These are phyloP conservation scores for Eulemur rubriventer DNA, from an alignment of 2,797 vertebrate genomes.

Conservation along the genomic window DNA sequence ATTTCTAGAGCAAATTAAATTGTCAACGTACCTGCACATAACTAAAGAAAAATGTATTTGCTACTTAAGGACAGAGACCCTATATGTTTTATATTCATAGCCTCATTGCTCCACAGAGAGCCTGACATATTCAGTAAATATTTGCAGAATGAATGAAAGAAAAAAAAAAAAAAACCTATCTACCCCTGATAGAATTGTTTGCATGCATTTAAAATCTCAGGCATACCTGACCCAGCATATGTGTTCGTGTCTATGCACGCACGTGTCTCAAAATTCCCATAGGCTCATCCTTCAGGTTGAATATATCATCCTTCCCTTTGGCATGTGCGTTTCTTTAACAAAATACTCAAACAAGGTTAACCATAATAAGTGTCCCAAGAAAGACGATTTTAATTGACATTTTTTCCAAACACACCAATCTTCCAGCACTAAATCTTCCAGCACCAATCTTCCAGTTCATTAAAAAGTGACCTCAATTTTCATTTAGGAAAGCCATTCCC, in stretches of 20 bases:
- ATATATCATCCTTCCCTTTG: slow-evolving; percentile 7
- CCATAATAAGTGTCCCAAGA: slow-evolving; percentile 20
- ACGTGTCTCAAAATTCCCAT: slow-evolving; percentile 5
- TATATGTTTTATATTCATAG: not conserved
- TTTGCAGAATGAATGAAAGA: slow-evolving; percentile 4
- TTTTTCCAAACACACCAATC: slow-evolving; percentile 20
- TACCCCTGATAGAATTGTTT: not conserved
- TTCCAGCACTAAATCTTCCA: not conserved
- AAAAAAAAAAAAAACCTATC: not conserved
- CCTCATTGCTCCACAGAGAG: not conserved
- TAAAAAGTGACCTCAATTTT: slow-evolving; percentile 60
- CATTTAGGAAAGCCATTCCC: slow-evolving; percentile 14
- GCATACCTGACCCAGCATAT: not conserved
- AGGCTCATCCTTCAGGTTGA: not conserved
- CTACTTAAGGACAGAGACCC: not conserved
- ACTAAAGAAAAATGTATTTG: slow-evolving; percentile 40
- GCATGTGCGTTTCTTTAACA: not conserved
- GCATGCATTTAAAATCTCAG: slow-evolving; percentile 8
- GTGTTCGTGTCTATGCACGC: not conserved
- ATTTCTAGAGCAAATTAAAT: slow-evolving; percentile 29
- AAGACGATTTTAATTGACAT: slow-evolving; percentile 66
- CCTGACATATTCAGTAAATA: not conserved
- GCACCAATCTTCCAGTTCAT: not conserved
- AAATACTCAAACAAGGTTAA: slow-evolving; percentile 40
- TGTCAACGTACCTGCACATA: not conserved